Percentiles rank a stretch among this genome's conserved stretches.
Conservation (phyloP, 2,888 invertebrate genomes). For the Gastracanthus pulcherrimus region DNA sequence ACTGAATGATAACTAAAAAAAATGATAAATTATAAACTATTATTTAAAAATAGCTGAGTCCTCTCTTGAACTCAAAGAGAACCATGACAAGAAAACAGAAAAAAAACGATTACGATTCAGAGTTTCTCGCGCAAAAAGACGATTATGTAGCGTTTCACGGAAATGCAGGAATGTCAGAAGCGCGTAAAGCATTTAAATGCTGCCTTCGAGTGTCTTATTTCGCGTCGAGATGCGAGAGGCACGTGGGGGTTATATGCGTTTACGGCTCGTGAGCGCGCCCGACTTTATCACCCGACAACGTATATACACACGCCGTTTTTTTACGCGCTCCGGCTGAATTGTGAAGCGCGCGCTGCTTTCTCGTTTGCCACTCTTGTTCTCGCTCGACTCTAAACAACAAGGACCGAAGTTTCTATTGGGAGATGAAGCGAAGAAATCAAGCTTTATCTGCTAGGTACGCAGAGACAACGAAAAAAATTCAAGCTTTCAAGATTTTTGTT, state of each 20-base stretch:
- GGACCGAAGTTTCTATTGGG: conserved; percentile 12
- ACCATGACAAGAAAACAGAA: background rate
- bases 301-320: background rate
- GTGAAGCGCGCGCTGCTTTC: background rate
- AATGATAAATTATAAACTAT: too few species aligned
- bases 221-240: background rate
- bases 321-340: background rate
- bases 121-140: background rate
- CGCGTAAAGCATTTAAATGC: conserved; percentile 33
- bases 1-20: too few species aligned
- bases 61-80: too few species aligned
- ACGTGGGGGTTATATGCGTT: background rate
- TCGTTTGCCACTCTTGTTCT: background rate
- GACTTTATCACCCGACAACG: conserved; percentile 30
- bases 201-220: conserved; percentile 34
- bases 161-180: background rate
- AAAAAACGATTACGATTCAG: background rate
- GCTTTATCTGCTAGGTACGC: too few species aligned
- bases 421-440: background rate
- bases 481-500: too few species aligned
- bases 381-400: background rate
- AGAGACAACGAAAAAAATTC: too few species aligned
- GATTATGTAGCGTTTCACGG: background rate
- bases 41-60: too few species aligned
- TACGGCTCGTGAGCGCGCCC: background rate